phyloP scores from a whole-genome alignment of 2,113 vertebrate species.

The Nettapus auritus region DNA sequence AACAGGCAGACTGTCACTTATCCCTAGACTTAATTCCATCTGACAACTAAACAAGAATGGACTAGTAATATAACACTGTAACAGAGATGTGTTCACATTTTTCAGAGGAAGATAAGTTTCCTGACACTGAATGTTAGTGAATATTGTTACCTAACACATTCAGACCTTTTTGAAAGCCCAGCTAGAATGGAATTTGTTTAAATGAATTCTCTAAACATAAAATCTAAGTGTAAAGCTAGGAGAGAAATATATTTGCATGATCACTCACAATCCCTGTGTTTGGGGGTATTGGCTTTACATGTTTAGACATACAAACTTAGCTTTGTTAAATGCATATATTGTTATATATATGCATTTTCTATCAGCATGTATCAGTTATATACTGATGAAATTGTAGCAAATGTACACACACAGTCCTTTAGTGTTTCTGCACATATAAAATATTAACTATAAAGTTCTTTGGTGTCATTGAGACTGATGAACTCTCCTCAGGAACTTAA shows the following conservation, averaged over 20 bases:
- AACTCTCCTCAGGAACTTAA: neutral
- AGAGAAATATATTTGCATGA: neutral
- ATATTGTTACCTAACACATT: neutral
- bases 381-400: neutral
- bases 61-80: neutral
- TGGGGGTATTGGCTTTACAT: neutral
- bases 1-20: neutral
- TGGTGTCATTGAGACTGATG: neutral
- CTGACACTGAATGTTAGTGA: neutral
- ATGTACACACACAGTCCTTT: fast-evolving
- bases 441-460: neutral
- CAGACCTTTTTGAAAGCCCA: neutral
- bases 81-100: neutral
- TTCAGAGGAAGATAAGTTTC: neutral
- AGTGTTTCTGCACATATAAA: neutral
- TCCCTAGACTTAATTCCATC: neutral
- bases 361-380: too few relatives aligned
- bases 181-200: neutral
- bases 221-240: neutral
- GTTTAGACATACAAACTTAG: neutral
- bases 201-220: neutral
- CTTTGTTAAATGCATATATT: neutral
- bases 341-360: too few relatives aligned
- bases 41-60: neutral
- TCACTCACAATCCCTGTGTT: neutral